Evolutionary conservation across 1,140 invertebrate species (phyloP).

Genomic region (Chymomyza costata): DNA sequence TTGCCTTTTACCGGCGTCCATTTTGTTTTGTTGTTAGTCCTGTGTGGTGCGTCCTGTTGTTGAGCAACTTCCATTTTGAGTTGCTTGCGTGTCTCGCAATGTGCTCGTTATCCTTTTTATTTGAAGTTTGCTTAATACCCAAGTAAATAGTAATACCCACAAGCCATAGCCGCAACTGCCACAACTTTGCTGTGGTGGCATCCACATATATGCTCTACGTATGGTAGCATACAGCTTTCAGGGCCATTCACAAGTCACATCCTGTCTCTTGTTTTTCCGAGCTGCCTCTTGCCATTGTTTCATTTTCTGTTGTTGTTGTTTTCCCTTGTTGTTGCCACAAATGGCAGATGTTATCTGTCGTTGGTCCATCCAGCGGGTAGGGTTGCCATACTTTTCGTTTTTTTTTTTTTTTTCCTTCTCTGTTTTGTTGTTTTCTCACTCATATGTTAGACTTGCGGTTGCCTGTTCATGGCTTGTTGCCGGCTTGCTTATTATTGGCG

Average conservation of each 20-base stretch:
- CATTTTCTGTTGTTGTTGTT: conserved; percentile 22
- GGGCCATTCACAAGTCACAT: conserved; percentile 2
- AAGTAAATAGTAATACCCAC: conserved; percentile 62
- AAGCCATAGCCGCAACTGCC: no score
- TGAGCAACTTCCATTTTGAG: conserved; percentile 59
- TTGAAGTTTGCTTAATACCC: conserved; percentile 72
- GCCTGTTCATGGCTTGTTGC: conserved; percentile 65
- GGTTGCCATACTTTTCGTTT: not conserved
- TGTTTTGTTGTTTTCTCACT: not conserved
- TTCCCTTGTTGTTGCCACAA: conserved; percentile 23
- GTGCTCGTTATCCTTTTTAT: conserved; percentile 70
- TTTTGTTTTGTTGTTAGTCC: conserved; percentile 17
- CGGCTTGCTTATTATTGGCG: conserved; percentile 57
- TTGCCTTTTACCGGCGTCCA: not conserved
- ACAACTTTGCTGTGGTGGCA: no score
- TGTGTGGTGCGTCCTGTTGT: no score
- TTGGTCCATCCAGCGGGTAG: conserved; percentile 7
- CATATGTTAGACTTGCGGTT: conserved; percentile 9
- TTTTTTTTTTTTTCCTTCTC: no score
- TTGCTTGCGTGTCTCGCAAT: conserved; percentile 60
- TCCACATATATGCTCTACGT: no score
- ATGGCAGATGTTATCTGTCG: conserved; percentile 47
- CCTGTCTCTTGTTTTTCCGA: conserved; percentile 11
- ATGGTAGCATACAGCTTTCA: no score
- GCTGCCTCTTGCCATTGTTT: conserved; percentile 55